A percentile compares a stretch with the other conserved stretches of the same genome.
These are phyloP conservation scores for Piaya cayana DNA, from an alignment of 2,113 vertebrate genomes.

Conservation along the genomic window DNA sequence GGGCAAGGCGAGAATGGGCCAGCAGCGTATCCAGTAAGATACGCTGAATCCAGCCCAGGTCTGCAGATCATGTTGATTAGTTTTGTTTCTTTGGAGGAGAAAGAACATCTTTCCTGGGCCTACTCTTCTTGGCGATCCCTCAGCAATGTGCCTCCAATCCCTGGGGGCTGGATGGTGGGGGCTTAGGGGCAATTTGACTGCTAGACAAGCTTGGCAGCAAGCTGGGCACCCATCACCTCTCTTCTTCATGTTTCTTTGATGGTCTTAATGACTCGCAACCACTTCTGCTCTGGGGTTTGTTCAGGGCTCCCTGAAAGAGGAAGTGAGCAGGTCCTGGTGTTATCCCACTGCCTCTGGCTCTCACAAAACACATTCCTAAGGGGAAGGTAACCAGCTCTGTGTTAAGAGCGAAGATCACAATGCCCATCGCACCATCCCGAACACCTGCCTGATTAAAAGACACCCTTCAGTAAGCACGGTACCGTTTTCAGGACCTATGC, in stretches of 20 bases:
- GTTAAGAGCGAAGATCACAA: not conserved
- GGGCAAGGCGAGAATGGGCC: not conserved
- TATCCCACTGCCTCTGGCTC: not conserved
- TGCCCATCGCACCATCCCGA: not conserved
- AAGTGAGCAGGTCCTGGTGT: not conserved
- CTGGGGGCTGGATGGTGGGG: not conserved
- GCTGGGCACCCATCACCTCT: not conserved
- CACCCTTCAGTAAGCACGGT: not conserved
- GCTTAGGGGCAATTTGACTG: not conserved
- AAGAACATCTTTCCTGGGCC: not conserved
- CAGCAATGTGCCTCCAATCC: not conserved
- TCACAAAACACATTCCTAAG: not conserved
- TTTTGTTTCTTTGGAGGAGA: not conserved
- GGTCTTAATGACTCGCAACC: not conserved
- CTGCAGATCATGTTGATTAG: rapidly evolving
- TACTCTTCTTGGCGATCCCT: not conserved
- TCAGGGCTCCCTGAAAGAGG: not conserved
- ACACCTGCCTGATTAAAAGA: not conserved
- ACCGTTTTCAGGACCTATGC: not conserved
- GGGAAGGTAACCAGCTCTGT: not conserved
- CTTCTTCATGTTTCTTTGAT: rapidly evolving
- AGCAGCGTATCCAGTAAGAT: not conserved
- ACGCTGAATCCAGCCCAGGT: rapidly evolving
- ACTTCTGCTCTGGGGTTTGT: not conserved
- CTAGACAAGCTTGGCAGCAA: not conserved